Base-by-base conservation (phyloP, 2,113 vertebrate species). In the Tupaia tana region DNA sequence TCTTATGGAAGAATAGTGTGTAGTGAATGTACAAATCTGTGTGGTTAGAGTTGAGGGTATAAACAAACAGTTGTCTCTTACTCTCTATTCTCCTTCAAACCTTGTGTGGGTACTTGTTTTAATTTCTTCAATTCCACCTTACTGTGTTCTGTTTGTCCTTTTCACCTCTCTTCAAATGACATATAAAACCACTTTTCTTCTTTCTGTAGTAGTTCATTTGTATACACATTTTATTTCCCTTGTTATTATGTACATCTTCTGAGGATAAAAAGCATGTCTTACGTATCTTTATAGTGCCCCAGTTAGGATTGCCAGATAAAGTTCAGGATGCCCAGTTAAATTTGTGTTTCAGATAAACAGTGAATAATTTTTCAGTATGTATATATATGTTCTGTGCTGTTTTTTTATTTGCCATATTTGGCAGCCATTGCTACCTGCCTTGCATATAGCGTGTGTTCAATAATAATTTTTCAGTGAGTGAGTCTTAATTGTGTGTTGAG, bases 401-500 rank as follows among this genome's bases (percentile, higher is more conserved):
- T 67, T 82, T 93, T 83, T 83, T 43, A 75, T 81, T 94, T 92
- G 59, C 61, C 90, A 73, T 83, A 64, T 79, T 89, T 84, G 43
- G 43, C 73, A 56, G 0, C 52, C 22, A 7, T 82, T 34, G 6
- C 25, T 1, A 29, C 34, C 2, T 91, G n/a, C 6, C 18, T 69
- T 93, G 20, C n/a, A 34, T 11, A 25, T 79, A 58, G 11, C 69
- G 43, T 31, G 31, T 94, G 25, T 13, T 91, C 6, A 58, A 0
- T 83, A 83, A 79, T 92, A 81, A 29, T 90, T 78, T 22, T 86
- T 88, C 20, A 90, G 54, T 78, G 73, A 94, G 9, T 81, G 15
- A 92, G 74, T 96, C 69, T 92, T 84, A 91, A 9, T 71, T 93
- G 69, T 4, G 66, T 90, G 93, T 43, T 94, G 43, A 43, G 43